phyloP scores from a whole-genome alignment of 2,888 invertebrate genomes.

The Microplitis deprimator region DNA sequence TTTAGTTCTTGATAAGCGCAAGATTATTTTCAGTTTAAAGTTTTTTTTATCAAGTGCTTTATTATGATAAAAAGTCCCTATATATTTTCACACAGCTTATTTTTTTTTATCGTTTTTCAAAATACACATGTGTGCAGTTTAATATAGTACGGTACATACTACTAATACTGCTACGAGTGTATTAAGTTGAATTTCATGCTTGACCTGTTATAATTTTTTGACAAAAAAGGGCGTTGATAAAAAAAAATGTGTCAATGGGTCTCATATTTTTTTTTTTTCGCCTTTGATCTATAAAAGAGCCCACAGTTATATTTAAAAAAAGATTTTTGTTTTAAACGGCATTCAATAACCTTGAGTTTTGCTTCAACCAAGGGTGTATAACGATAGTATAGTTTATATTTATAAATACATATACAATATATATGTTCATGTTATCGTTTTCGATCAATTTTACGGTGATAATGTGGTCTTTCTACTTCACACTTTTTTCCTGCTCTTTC shows the following conservation, averaged over 20 bases:
- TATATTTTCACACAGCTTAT: background rate
- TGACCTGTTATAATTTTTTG: constrained; percentile 7
- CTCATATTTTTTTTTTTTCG: background rate
- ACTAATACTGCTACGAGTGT: background rate
- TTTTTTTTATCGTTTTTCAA: background rate
- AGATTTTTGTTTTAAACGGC: background rate
- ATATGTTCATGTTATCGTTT: background rate
- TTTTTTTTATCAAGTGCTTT: background rate
- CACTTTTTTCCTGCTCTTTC: background rate
- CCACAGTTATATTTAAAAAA: background rate
- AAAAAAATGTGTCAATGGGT: constrained; percentile 5
- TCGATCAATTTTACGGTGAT: constrained; percentile 8
- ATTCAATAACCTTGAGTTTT: constrained; percentile 5
- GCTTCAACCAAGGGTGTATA: constrained; percentile 4
- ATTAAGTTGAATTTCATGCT: background rate
- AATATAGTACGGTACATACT: background rate
- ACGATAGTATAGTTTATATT: background rate
- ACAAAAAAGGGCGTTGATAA: constrained; percentile 4
- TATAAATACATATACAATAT: background rate
- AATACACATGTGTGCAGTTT: background rate
- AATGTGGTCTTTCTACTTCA: constrained; percentile 1
- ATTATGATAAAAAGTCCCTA: background rate
- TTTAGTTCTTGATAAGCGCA: background rate
- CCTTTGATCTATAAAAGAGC: background rate
- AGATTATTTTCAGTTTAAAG: background rate